Conservation (phyloP, 1,140 invertebrate species). For the Sesamia nonagrioides region DNA sequence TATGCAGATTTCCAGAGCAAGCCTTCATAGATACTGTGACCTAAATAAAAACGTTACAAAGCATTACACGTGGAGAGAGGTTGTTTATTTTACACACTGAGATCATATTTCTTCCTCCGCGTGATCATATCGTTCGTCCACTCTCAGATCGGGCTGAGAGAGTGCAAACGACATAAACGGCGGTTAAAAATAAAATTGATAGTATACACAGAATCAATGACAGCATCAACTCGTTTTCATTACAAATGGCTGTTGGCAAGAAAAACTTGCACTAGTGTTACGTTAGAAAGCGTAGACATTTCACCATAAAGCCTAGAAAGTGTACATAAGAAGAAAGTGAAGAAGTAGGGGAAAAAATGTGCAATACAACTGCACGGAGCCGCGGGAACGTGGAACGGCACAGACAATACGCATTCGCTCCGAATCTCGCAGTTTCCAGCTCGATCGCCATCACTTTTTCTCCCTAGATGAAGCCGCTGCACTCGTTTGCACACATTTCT, state of each 20-base stretch:
- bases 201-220: slow-evolving; percentile 56
- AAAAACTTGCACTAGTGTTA: slow-evolving; percentile 86
- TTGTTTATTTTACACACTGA: slow-evolving; percentile 40
- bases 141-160: slow-evolving; percentile 2
- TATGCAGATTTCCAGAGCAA: slow-evolving; percentile 86
- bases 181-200: slow-evolving; percentile 48
- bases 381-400: slow-evolving; percentile 63
- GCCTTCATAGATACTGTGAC: slow-evolving; percentile 75
- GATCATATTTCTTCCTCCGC: slow-evolving; percentile 11
- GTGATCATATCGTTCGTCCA: slow-evolving; percentile 3
- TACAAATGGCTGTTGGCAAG: slow-evolving; percentile 73
- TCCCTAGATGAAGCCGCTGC: slow-evolving; percentile 73
- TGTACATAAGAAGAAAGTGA: slow-evolving; percentile 87
- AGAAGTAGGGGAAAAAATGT: slow-evolving; percentile 82
- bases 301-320: slow-evolving; percentile 86
- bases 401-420: slow-evolving; percentile 73
- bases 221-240: slow-evolving; percentile 83
- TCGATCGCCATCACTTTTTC: slow-evolving; percentile 78
- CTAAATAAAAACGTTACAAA: slow-evolving; percentile 77
- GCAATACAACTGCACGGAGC: slow-evolving; percentile 70
- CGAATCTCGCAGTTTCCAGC: slow-evolving; percentile 76
- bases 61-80: slow-evolving; percentile 46
- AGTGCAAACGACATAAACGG: slow-evolving; percentile 13
- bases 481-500: slow-evolving; percentile 78
- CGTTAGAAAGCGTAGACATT: slow-evolving; percentile 85